Percentiles rank a stretch among this genome's conserved stretches.
These are phyloP conservation scores for Erebia palarica DNA, from an alignment of 2,888 invertebrate genomes.

Conservation along the genomic window DNA sequence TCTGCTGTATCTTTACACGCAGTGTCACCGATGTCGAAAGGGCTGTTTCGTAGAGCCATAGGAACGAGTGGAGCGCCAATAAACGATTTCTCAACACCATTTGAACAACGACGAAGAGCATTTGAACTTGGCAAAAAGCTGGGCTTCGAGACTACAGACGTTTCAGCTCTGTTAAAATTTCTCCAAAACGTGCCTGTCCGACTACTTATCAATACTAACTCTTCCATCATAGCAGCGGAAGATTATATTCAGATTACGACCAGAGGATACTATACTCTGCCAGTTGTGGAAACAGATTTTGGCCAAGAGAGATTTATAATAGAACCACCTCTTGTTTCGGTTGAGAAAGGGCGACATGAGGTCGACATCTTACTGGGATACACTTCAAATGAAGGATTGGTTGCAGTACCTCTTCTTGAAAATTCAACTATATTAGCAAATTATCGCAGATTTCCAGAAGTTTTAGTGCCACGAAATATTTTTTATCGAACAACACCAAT, in stretches of 20 bases:
- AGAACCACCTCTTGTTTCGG: conserved; percentile 46
- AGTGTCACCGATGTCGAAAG: conserved; percentile 59
- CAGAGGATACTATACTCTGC: conserved; percentile 55
- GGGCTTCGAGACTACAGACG: conserved; percentile 54
- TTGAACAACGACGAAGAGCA: conserved; percentile 50
- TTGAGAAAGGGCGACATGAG: conserved; percentile 65
- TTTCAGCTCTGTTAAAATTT: conserved; percentile 52
- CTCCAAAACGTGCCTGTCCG: conserved; percentile 53
- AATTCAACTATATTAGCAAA: conserved; percentile 35
- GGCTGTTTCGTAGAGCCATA: conserved; percentile 72
- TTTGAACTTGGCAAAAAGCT: conserved; percentile 54
- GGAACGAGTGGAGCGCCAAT: conserved; percentile 85
- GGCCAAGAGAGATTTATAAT: conserved; percentile 53
- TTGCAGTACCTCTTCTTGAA: conserved; percentile 37
- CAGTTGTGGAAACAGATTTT: conserved; percentile 60
- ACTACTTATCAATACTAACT: conserved; percentile 47
- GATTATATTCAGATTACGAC: conserved; percentile 44
- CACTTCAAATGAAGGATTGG: conserved; percentile 84
- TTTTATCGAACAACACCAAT: conserved; percentile 43
- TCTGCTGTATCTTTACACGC: conserved; percentile 52
- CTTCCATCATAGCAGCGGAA: conserved; percentile 51
- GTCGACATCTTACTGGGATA: conserved; percentile 87
- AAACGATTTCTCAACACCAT: conserved; percentile 54
- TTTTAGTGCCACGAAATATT: conserved; percentile 53
- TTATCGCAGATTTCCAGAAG: conserved; percentile 51